Evolutionary conservation across 2,888 invertebrate genomes (phyloP), one percentile per base, ranked within the genome.

Genomic region (Epistrophella euchroma): DNA sequence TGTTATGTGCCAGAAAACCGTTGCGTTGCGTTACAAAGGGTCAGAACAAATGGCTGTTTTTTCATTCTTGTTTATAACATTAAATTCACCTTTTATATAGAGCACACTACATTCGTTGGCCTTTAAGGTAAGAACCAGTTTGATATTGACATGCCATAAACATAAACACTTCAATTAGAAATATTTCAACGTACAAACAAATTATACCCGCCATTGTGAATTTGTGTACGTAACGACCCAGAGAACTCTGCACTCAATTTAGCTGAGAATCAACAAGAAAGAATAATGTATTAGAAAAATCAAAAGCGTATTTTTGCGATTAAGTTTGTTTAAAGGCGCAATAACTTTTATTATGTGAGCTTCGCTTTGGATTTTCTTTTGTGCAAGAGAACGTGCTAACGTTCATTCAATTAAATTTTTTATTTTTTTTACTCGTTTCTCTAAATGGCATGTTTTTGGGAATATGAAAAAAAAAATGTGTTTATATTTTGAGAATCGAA

Each of bases 131-230:
- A 32, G 1, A 82, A 58, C 55, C 68, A 74, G 60, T 66, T 68
- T 58, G 58, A 58, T 62, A 82, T 73, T 78, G 75, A 62, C 68
- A 73, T 37, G 55, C 25, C 40, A 68, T 78, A 78, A 73, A n/a
- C 60, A 77, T 58, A 77, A 73, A 22, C 68, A 78, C 73, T 73
- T 78, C 68, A 78, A 83, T 78, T 82, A 66, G 32, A 68, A 68
- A 25, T 68, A 50, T 60, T 40, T 32, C 37, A 73, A 68, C 22
- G 50, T 40, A 58, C 15, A 25, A 28, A 7, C 0, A 10, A 15
- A 55, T 52, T 9, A 66, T 66, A 37, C 35, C 50, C 66, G 35
- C 28, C 50, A 73, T 79, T 70, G 58, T 50, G 68, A 6, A 52
- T 52, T 52, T 50, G 50, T 50, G 50, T 19, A 47, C 22, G 3